Evolutionary conservation across 1,140 invertebrate species (phyloP).

Genomic region (Nasonia giraulti): DNA sequence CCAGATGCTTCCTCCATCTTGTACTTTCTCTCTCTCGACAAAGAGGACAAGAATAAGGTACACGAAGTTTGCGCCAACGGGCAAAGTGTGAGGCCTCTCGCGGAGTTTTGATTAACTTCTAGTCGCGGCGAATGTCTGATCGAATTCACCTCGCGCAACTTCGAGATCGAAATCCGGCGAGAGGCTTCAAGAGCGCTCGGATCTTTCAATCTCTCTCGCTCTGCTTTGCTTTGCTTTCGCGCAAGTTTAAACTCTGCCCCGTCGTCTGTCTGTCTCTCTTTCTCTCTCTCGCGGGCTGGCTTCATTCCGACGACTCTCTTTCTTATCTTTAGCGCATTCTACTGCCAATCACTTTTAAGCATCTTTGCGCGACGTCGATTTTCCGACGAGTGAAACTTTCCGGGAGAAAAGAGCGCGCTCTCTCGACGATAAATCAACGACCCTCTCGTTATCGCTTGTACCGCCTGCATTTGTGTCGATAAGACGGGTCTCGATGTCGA

Average conservation of each 20-base stretch:
- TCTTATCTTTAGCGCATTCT: slow-evolving; percentile 29
- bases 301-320: not conserved
- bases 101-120: slow-evolving; percentile 69
- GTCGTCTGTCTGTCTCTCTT: not conserved
- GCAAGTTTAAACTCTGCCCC: not conserved
- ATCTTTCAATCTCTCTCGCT: not conserved
- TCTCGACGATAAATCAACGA: not conserved
- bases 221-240: not conserved
- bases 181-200: not conserved
- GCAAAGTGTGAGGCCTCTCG: slow-evolving; percentile 39
- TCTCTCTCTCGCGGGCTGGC: not conserved
- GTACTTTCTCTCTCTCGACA: slow-evolving; percentile 50
- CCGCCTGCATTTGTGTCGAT: not conserved
- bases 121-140: slow-evolving; percentile 61
- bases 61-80: slow-evolving; percentile 55
- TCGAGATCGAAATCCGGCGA: slow-evolving; percentile 32
- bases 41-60: slow-evolving; percentile 56
- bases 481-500: slow-evolving; percentile 7
- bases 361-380: slow-evolving; percentile 10
- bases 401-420: not conserved
- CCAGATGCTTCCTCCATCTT: slow-evolving; percentile 57
- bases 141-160: slow-evolving; percentile 60
- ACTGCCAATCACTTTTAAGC: slow-evolving; percentile 32
- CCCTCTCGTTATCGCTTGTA: not conserved
- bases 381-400: not conserved